A percentile compares a stretch with the other conserved stretches of the same genome.
These are phyloP conservation scores for Serranus cabrilla DNA, from an alignment of 2,797 vertebrate genomes.

Conservation along the genomic window DNA sequence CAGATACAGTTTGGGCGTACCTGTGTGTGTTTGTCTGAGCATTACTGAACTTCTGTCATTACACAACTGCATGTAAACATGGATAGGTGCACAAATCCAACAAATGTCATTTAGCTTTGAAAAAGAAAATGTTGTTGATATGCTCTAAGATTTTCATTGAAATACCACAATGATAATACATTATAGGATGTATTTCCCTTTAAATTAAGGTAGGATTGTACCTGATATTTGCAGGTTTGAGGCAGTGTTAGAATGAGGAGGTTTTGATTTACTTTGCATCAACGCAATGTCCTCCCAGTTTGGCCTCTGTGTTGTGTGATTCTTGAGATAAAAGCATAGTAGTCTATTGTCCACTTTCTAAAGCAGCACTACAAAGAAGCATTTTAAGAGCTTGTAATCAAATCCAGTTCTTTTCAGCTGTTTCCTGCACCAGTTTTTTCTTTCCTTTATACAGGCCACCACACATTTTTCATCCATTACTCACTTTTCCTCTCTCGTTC, in stretches of 20 bases:
- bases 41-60: constrained; percentile 9
- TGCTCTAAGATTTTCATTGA: constrained; percentile 1
- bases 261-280: background rate
- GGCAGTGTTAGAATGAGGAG: background rate
- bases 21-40: constrained; percentile 5
- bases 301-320: constrained; percentile 3
- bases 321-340: constrained; percentile 41
- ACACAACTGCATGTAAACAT: background rate
- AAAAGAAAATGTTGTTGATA: background rate
- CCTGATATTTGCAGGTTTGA: background rate
- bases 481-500: background rate
- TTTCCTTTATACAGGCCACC: background rate
- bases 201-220: background rate
- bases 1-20: background rate
- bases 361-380: constrained; percentile 64
- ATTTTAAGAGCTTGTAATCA: constrained; percentile 64
- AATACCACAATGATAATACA: background rate
- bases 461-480: background rate
- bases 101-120: background rate
- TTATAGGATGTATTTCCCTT: background rate
- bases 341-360: constrained; percentile 50
- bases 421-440: constrained; percentile 14
- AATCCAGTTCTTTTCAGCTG: constrained; percentile 54
- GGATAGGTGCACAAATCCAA: background rate
- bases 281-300: background rate